Percentiles rank a stretch among this genome's conserved stretches.
Conservation (phyloP, 2,888 invertebrate species). For the Chymomyza fuscimana region DNA sequence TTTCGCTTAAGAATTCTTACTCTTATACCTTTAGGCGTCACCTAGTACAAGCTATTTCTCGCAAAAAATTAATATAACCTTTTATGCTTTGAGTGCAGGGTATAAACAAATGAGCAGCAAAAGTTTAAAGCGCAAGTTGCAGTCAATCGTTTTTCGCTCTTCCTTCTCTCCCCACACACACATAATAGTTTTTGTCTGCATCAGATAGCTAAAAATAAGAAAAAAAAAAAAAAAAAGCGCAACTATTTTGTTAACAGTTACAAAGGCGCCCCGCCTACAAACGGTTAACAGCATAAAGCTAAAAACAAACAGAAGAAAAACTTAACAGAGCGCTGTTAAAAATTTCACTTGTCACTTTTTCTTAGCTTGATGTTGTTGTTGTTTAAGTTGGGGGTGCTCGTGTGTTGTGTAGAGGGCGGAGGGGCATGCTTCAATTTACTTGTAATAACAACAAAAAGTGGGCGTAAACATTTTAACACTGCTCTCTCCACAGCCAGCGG, state of each 20-base stretch:
- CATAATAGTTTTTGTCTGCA: slow-evolving; percentile 54
- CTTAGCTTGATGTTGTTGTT: slow-evolving; percentile 22
- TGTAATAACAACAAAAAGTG: slow-evolving; percentile 60
- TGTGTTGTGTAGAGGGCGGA: slow-evolving; percentile 9
- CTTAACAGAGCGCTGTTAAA: slow-evolving; percentile 47
- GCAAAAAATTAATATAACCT: too few species aligned
- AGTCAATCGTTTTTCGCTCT: not conserved
- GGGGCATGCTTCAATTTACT: slow-evolving; percentile 26
- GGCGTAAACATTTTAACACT: slow-evolving; percentile 63
- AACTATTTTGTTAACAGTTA: slow-evolving; percentile 16
- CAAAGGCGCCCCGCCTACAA: not conserved
- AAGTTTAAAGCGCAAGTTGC: slow-evolving; percentile 1
- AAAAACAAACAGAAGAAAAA: not conserved
- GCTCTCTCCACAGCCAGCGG: slow-evolving; percentile 34
- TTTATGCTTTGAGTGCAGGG: too few species aligned
- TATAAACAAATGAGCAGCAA: slow-evolving; percentile 6
- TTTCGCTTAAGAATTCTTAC: too few species aligned
- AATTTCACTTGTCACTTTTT: slow-evolving; percentile 33
- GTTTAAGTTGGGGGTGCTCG: slow-evolving; percentile 35
- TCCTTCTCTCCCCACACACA: not conserved
- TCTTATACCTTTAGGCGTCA: too few species aligned
- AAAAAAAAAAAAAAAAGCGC: slow-evolving; percentile 36
- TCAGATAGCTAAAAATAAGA: slow-evolving; percentile 46
- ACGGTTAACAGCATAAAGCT: not conserved
- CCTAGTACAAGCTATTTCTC: too few species aligned